phyloP scores from a whole-genome alignment of 2,113 vertebrate genomes.

The Panthera tigris region DNA sequence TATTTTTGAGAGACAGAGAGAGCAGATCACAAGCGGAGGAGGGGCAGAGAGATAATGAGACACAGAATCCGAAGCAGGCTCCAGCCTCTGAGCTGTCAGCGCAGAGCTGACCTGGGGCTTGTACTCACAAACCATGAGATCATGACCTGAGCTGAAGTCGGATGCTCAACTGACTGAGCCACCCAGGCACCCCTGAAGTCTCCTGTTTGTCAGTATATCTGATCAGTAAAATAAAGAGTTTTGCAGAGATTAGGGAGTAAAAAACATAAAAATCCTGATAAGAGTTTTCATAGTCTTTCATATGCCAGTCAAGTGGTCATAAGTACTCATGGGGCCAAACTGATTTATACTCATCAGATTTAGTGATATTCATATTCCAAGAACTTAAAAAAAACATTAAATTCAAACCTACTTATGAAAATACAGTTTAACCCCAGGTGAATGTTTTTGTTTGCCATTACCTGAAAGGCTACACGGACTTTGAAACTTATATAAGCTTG shows the following conservation, averaged over 20 bases:
- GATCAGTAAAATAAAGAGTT: not conserved
- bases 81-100: too few species aligned
- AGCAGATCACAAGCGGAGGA: too few species aligned
- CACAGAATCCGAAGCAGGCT: too few species aligned
- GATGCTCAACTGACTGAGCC: too few species aligned
- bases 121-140: too few species aligned
- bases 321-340: slow-evolving; percentile 52
- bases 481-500: slow-evolving; percentile 58
- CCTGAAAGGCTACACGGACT: slow-evolving; percentile 42
- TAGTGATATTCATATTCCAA: slow-evolving; percentile 1
- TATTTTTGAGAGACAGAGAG: too few species aligned
- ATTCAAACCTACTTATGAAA: slow-evolving; percentile 15
- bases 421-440: slow-evolving; percentile 41
- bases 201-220: not conserved
- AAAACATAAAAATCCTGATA: not conserved
- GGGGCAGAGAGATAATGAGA: too few species aligned
- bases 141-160: too few species aligned
- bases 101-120: too few species aligned
- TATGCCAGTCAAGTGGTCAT: not conserved
- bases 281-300: slow-evolving; percentile 65
- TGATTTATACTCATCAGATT: slow-evolving; percentile 36
- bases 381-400: slow-evolving; percentile 30
- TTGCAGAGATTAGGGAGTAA: not conserved
- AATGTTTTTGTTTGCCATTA: slow-evolving; percentile 57
- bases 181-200: not conserved